Evolutionary conservation across 1,140 invertebrate genomes (phyloP).

Genomic region (Sycophaga agraensis): DNA sequence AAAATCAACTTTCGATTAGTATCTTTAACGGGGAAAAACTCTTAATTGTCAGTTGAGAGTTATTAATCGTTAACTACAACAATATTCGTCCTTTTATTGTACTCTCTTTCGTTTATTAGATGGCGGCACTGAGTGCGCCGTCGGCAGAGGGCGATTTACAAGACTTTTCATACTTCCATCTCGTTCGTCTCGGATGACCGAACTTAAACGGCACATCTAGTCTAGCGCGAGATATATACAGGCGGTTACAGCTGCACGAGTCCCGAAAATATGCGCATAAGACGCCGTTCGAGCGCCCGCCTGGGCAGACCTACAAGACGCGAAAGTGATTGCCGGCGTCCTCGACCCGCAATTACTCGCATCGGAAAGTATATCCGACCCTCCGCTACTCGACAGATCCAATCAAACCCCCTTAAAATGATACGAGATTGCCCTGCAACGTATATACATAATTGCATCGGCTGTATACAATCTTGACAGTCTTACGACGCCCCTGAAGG

Average conservation of each 20-base stretch:
- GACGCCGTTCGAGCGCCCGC: background rate
- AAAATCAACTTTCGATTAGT: too few relatives aligned
- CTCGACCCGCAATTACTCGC: conserved; percentile 3
- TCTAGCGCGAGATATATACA: background rate
- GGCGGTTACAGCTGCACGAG: background rate
- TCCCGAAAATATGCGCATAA: conserved; percentile 8
- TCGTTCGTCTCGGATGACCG: background rate
- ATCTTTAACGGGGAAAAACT: too few relatives aligned
- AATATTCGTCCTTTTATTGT: too few relatives aligned
- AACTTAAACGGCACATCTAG: conserved; percentile 21
- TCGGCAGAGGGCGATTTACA: background rate
- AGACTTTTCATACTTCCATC: background rate
- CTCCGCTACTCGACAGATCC: background rate
- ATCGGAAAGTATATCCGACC: conserved; percentile 6
- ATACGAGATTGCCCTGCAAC: background rate
- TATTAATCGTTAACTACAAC: too few relatives aligned
- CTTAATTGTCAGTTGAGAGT: too few relatives aligned
- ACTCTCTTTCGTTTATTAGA: too few relatives aligned
- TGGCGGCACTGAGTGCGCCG: too few relatives aligned
- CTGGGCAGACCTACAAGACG: background rate
- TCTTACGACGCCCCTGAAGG: too few relatives aligned
- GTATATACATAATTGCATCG: background rate
- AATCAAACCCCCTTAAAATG: too few relatives aligned
- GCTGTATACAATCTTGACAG: background rate
- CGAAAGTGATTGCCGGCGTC: conserved; percentile 3